A percentile compares a stretch with the other conserved stretches of the same genome.
phyloP scores from a whole-genome alignment of 2,797 vertebrate genomes.

The Spinus olivaceus region DNA sequence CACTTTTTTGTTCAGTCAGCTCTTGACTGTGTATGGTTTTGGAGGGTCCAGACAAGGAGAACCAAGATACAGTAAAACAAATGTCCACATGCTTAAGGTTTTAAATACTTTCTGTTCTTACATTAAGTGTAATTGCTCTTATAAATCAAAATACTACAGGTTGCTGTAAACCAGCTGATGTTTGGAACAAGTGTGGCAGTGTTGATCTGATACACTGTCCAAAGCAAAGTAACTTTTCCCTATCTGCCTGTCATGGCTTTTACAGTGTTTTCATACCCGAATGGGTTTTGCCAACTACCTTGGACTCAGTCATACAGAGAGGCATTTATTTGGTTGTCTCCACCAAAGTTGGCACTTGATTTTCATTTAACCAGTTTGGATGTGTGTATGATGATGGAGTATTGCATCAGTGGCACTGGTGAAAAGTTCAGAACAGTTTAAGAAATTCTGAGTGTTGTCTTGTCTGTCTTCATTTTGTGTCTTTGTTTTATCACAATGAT shows the following conservation, averaged over 20 bases:
- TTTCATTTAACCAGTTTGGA: not conserved
- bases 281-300: not conserved
- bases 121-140: not conserved
- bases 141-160: not conserved
- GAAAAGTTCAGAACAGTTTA: not conserved
- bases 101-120: not conserved
- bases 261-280: rapidly evolving
- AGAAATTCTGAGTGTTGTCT: not conserved
- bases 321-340: not conserved
- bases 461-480: not conserved
- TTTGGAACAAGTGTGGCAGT: not conserved
- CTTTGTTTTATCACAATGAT: not conserved
- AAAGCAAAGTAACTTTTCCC: not conserved
- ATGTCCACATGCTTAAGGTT: not conserved
- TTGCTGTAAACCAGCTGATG: not conserved
- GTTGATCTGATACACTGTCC: not conserved
- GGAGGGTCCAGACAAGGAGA: not conserved
- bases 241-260: not conserved
- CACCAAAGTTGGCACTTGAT: not conserved
- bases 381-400: not conserved
- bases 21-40: not conserved
- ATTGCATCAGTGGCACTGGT: not conserved
- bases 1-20: not conserved
- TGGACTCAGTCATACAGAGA: not conserved
- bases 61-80: not conserved